Evolutionary conservation across 2,113 vertebrate species (phyloP), one percentile per base, ranked within the genome.

Genomic region (Sander vitreus): DNA sequence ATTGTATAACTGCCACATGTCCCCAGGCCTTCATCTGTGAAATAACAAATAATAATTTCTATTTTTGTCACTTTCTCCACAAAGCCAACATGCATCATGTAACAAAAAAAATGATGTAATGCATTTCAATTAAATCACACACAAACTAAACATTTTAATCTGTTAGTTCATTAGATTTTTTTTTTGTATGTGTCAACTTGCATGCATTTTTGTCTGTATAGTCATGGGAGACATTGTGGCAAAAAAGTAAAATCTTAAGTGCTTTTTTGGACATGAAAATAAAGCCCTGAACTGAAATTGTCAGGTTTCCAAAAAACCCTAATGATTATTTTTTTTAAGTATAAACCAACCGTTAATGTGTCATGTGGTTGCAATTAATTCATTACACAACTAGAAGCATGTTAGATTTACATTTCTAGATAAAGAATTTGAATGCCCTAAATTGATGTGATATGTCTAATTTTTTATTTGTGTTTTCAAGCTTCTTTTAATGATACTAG

Each of bases 1-100:
- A 50, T 83, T 89, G 23, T 82, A 60, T 87, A 89, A 92, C 78
- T 33, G 77, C 73, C 80, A 73, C 72, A 76, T 85, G 71, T 69
- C 87, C 66, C 0, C 3, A 68, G 74, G 85, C 18, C 21, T 63
- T 19, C 48, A 11, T 63, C 69, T 48, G 62, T 79, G 12, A 76
- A 87, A 78, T 39, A 71, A 69, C 18, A 33, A 87, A 78, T 39
- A 71, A 69, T 16, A 33, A 63, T 48, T 78, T 83, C 86, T 91
- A 89, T 87, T 91, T 87, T 77, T 88, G 75, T 14, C 73, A 69
- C 58, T 74, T 91, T 81, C 45, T 69, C 43, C 59, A n/a, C 62
- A 86, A 67, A 78, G 39, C 45, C 45, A 71, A 53, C 51, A 81
- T 30, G 48, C 48, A 58, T 84, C 45, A 19, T 14, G 60, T 68